Conservation (phyloP, 2,113 vertebrate genomes). For the Clinocottus analis region DNA sequence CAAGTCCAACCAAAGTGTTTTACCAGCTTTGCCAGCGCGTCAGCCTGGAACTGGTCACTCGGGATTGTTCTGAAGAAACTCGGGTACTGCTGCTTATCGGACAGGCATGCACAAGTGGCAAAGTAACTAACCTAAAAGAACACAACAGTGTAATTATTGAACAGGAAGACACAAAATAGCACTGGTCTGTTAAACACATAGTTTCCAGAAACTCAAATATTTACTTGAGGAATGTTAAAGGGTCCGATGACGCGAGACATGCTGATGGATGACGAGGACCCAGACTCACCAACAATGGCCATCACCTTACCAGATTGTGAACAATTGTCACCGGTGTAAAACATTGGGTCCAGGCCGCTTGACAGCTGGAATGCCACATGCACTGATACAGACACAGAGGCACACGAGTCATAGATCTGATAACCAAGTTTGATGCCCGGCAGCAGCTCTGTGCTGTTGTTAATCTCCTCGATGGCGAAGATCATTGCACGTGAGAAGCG, state of each 20-base stretch:
- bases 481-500: constrained; percentile 75
- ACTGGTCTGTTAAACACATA: fast-evolving
- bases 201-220: not conserved
- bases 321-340: constrained; percentile 40
- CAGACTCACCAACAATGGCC: constrained; percentile 76
- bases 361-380: constrained; percentile 71
- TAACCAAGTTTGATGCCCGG: constrained; percentile 36
- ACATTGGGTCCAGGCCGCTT: constrained; percentile 52
- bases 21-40: constrained; percentile 73
- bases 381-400: constrained; percentile 55
- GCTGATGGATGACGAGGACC: constrained; percentile 77
- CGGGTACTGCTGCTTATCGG: constrained; percentile 77
- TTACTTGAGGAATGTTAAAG: constrained; percentile 79
- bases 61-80: constrained; percentile 82
- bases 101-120: constrained; percentile 81
- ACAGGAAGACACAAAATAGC: not conserved
- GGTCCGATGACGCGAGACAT: constrained; percentile 70
- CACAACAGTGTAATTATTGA: not conserved
- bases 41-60: constrained; percentile 81
- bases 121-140: constrained; percentile 77
- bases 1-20: constrained; percentile 83
- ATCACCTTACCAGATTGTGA: constrained; percentile 49
- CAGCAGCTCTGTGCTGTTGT: constrained; percentile 76
- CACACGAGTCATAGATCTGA: constrained; percentile 78
- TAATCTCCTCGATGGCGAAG: constrained; percentile 82